Conservation (phyloP, 1,140 invertebrate species). For the Pomacea maculata region DNA sequence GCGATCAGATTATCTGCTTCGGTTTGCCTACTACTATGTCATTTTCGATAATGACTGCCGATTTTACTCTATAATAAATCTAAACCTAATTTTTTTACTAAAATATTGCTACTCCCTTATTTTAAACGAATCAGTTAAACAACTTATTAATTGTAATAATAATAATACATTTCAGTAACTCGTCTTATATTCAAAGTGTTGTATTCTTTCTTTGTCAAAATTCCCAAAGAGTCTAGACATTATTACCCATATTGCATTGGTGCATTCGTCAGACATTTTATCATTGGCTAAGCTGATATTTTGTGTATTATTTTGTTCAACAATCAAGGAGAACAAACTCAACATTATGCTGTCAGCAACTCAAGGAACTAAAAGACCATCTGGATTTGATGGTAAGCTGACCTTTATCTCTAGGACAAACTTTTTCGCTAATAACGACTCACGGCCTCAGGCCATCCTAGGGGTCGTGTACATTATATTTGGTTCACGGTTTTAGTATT, state of each 20-base stretch:
- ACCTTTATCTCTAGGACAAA: no score
- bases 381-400: constrained; percentile 16
- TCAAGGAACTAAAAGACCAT: constrained; percentile 14
- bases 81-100: no score
- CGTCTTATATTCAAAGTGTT: not conserved
- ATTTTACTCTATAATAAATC: no score
- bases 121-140: no score
- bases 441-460: not conserved
- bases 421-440: not conserved
- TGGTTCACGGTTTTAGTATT: no score
- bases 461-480: not conserved
- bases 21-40: no score
- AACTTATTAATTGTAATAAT: no score
- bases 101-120: no score
- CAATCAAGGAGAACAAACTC: no score
- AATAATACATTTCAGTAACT: no score
- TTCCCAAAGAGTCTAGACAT: not conserved
- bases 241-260: not conserved
- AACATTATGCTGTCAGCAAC: constrained; percentile 4
- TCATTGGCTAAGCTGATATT: not conserved
- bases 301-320: not conserved
- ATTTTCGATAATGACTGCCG: no score
- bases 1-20: no score
- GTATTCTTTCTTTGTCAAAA: not conserved
- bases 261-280: not conserved